These are phyloP conservation scores for Chelonus formosanus DNA, from an alignment of 2,888 invertebrate species.

Conservation along the genomic window DNA sequence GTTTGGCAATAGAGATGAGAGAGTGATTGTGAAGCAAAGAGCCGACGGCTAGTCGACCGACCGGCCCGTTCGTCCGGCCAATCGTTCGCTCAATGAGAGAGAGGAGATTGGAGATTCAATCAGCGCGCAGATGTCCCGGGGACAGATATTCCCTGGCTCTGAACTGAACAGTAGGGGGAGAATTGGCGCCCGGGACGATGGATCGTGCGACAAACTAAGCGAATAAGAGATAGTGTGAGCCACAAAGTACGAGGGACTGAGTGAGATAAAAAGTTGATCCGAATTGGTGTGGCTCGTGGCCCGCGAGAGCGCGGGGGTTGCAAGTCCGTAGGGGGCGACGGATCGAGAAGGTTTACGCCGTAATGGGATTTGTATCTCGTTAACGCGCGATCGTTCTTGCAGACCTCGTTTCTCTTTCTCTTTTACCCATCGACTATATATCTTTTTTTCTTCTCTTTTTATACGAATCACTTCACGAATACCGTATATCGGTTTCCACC, in stretches of 20 bases:
- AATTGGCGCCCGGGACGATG: constrained; percentile 39
- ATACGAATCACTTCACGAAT: constrained; percentile 28
- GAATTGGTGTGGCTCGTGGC: constrained; percentile 62
- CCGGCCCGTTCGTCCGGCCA: constrained; percentile 43
- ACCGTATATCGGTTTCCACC: constrained; percentile 34
- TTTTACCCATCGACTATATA: constrained; percentile 30
- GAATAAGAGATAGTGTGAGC: constrained; percentile 27
- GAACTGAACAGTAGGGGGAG: constrained; percentile 41
- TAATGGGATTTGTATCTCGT: constrained; percentile 66
- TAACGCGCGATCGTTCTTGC: constrained; percentile 64
- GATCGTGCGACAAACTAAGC: constrained; percentile 33
- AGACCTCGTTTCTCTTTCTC: constrained; percentile 45
- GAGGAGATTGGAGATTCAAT: constrained; percentile 65
- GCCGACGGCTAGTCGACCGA: constrained; percentile 35
- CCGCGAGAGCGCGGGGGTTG: constrained; percentile 47
- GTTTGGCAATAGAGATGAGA: constrained; percentile 32
- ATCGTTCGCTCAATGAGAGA: constrained; percentile 49
- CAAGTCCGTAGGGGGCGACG: constrained; percentile 61
- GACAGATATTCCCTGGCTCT: constrained; percentile 64
- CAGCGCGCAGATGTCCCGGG: constrained; percentile 65
- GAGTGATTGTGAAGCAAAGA: constrained; percentile 10
- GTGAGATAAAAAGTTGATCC: constrained; percentile 55
- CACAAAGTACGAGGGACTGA: constrained; percentile 27
- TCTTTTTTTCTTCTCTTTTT: constrained; percentile 15
- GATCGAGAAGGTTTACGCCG: constrained; percentile 63